Conservation (phyloP, 2,113 vertebrate species). For the Hippocampus abdominalis region DNA sequence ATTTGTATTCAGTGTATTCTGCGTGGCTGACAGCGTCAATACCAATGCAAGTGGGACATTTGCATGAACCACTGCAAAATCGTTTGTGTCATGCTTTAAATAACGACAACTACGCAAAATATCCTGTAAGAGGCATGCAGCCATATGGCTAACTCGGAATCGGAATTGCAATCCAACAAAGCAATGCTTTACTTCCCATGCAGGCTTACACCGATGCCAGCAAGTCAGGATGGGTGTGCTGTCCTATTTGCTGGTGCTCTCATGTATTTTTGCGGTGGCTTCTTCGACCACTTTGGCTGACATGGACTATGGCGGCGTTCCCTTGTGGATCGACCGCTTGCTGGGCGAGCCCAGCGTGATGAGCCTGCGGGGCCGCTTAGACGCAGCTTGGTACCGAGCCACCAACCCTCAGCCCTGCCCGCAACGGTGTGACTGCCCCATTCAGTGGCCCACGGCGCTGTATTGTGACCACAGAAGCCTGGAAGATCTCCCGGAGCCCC, state of each 20-base stretch:
- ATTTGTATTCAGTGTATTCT: too few relatives aligned
- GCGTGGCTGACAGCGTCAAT: too few relatives aligned
- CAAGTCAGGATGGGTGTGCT: constrained; percentile 36
- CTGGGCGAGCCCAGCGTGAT: constrained; percentile 73
- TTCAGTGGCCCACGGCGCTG: constrained; percentile 73
- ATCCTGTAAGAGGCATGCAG: too few relatives aligned
- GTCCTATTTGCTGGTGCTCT: constrained; percentile 26
- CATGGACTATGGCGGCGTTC: constrained; percentile 71
- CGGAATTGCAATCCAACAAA: neutral
- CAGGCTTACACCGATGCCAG: neutral
- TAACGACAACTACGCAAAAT: neutral
- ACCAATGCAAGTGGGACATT: too few relatives aligned
- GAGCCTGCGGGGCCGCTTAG: constrained; percentile 66
- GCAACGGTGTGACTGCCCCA: constrained; percentile 69
- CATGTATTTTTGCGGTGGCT: constrained; percentile 26
- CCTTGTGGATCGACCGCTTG: constrained; percentile 70
- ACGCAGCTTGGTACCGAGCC: constrained; percentile 57
- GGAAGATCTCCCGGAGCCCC: constrained; percentile 36
- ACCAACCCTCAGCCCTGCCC: constrained; percentile 64
- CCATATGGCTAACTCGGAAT: neutral
- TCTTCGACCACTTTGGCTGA: constrained; percentile 29
- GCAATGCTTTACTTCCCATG: neutral
- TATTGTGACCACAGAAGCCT: constrained; percentile 70
- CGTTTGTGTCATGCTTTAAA: neutral
- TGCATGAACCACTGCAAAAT: too few relatives aligned